These are phyloP conservation scores for Bathynomus jamesi DNA, from an alignment of 1,140 invertebrate species.

Conservation along the genomic window DNA sequence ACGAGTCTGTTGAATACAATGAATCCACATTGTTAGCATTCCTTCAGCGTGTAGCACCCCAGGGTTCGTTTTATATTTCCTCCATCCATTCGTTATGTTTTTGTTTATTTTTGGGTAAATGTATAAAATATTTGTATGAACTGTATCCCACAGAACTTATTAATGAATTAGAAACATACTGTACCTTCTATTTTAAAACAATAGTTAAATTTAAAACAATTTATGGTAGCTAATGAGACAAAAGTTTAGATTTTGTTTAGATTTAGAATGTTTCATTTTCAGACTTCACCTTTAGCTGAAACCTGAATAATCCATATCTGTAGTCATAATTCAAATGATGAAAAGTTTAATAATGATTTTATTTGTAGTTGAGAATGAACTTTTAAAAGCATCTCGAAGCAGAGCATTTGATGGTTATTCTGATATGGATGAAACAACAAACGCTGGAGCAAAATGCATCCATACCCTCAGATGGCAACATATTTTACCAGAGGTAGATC, in stretches of 20 bases:
- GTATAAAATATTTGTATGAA: not conserved
- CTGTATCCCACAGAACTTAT: not conserved
- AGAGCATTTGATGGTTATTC: slow-evolving; percentile 15
- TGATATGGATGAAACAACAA: slow-evolving; percentile 11
- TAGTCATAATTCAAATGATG: no score
- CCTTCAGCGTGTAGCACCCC: slow-evolving; percentile 3
- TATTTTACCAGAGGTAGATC: slow-evolving; percentile 7
- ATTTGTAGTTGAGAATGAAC: slow-evolving; percentile 14
- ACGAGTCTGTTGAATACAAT: not conserved
- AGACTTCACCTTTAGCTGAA: not conserved
- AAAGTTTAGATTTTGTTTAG: not conserved
- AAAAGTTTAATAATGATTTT: not conserved
- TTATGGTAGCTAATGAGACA: not conserved
- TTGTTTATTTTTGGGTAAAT: not conserved
- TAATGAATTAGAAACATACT: not conserved
- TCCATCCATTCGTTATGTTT: not conserved
- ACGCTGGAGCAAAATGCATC: not conserved
- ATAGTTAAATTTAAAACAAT: not conserved
- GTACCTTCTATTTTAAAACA: not conserved
- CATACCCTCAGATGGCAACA: slow-evolving; percentile 13
- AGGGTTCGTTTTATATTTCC: not conserved
- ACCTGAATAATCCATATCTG: no score
- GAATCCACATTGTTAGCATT: slow-evolving; percentile 9
- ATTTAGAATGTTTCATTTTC: not conserved
- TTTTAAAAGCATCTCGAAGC: slow-evolving; percentile 8